Conservation (phyloP, 2,797 vertebrate species). For the Siniperca scherzeri region DNA sequence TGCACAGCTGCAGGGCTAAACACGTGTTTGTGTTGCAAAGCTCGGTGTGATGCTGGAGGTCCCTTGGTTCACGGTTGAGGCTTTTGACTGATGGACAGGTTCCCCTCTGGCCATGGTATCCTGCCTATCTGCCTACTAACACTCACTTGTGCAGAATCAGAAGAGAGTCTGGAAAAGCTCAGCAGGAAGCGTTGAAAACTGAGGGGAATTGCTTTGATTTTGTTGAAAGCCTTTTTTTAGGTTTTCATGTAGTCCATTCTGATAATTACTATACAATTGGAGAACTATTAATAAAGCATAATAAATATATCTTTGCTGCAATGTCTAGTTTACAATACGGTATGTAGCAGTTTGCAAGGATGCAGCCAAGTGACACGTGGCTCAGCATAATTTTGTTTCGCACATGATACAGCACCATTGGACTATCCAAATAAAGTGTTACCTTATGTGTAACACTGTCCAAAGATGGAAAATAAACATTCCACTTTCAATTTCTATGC, state of each 20-base stretch:
- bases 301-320: neutral
- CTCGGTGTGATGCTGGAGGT: constrained; percentile 60
- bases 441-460: constrained; percentile 24
- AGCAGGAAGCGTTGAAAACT: constrained; percentile 46
- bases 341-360: neutral
- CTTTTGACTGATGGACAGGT: constrained; percentile 73
- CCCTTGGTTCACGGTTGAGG: constrained; percentile 70
- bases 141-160: constrained; percentile 47
- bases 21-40: constrained; percentile 68
- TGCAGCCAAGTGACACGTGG: constrained; percentile 39
- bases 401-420: constrained; percentile 13
- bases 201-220: constrained; percentile 58
- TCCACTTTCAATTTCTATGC: constrained; percentile 1
- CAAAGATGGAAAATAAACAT: constrained; percentile 19
- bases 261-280: neutral
- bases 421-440: constrained; percentile 47
- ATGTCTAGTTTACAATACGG: constrained; percentile 6
- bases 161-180: constrained; percentile 48
- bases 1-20: constrained; percentile 76
- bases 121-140: constrained; percentile 54
- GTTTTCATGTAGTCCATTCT: constrained; percentile 2
- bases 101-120: constrained; percentile 66
- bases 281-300: constrained; percentile 1
- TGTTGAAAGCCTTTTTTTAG: neutral
- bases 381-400: constrained; percentile 16